These are phyloP conservation scores for Dicentrarchus labrax DNA, from an alignment of 2,113 vertebrate genomes.

Conservation along the genomic window DNA sequence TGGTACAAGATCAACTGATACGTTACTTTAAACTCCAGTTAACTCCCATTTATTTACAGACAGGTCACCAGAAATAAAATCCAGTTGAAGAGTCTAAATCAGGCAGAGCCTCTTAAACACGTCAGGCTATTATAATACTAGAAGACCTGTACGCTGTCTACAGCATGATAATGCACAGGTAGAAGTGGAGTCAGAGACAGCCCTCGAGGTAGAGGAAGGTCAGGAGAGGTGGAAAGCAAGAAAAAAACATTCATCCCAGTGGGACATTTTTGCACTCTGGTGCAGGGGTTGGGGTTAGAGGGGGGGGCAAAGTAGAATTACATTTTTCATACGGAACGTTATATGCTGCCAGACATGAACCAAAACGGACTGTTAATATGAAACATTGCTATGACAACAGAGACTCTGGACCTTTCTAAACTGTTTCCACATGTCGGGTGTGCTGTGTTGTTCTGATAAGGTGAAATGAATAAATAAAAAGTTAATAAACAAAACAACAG, in stretches of 20 bases:
- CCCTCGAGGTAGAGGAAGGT: background rate
- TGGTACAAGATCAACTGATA: background rate
- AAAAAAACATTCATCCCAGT: background rate
- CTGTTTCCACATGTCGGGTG: background rate
- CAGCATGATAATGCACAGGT: background rate
- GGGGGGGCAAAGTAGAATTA: constrained; percentile 1
- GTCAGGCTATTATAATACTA: background rate
- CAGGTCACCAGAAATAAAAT: background rate
- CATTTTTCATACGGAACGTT: constrained; percentile 8
- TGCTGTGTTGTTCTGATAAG: constrained; percentile 1
- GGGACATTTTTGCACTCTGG: background rate
- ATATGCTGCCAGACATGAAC: background rate
- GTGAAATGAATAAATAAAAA: constrained; percentile 2
- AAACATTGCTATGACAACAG: constrained; percentile 30
- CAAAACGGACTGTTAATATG: background rate
- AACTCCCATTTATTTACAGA: background rate
- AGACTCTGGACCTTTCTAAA: constrained; percentile 1
- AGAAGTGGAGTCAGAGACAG: background rate
- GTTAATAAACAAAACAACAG: background rate
- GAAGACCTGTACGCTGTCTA: background rate
- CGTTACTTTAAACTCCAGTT: background rate
- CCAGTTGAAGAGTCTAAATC: background rate
- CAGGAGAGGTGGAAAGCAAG: background rate
- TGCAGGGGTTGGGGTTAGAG: no score
- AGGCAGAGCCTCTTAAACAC: background rate